A percentile compares a stretch with the other conserved stretches of the same genome.
Evolutionary conservation across 2,797 vertebrate genomes (phyloP).

Genomic region (Ispidina lecontei): DNA sequence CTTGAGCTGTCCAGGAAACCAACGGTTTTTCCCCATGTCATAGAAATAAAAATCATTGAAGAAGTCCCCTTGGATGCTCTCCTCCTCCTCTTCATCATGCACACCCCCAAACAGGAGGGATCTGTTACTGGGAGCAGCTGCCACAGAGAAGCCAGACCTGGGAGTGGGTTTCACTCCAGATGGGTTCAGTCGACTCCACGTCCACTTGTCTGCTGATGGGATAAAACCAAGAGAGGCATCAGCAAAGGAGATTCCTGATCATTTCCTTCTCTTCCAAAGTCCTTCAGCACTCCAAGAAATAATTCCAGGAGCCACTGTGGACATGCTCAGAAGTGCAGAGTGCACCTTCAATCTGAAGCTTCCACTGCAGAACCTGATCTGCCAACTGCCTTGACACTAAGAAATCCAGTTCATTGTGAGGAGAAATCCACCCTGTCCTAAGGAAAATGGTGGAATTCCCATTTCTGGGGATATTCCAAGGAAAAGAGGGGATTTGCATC

Average conservation of each 20-base stretch:
- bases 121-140: slow-evolving; percentile 80
- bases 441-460: background rate
- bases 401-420: background rate
- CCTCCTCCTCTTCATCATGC: slow-evolving; percentile 94
- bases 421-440: background rate
- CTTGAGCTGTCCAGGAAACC: slow-evolving; percentile 89
- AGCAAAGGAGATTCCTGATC: background rate
- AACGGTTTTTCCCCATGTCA: slow-evolving; percentile 87
- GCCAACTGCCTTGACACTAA: background rate
- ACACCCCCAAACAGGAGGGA: slow-evolving; percentile 92
- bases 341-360: background rate
- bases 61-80: slow-evolving; percentile 92
- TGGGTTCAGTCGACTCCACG: slow-evolving; percentile 86
- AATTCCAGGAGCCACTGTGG: background rate
- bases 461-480: background rate
- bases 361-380: background rate
- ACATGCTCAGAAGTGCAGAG: background rate
- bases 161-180: slow-evolving; percentile 88
- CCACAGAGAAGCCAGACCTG: slow-evolving; percentile 89
- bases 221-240: background rate
- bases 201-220: slow-evolving; percentile 85
- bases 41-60: slow-evolving; percentile 91
- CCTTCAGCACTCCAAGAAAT: background rate
- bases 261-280: fast-evolving
- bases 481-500: background rate